These are phyloP conservation scores for Hylyphantes graminicola DNA, from an alignment of 1,140 invertebrate genomes.

Conservation along the genomic window DNA sequence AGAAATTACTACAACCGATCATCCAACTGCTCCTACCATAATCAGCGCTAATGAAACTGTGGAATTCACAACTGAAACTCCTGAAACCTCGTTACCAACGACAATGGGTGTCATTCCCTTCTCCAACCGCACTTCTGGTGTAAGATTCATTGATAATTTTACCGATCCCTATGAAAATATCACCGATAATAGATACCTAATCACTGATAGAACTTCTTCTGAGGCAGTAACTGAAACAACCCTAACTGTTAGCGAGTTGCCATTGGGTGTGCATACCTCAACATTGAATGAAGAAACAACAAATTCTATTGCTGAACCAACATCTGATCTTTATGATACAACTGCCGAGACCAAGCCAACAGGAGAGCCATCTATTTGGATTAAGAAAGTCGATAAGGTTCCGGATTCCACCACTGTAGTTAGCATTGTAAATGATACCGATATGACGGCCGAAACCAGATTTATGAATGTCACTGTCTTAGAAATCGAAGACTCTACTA, in stretches of 20 bases:
- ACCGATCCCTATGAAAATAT: not conserved
- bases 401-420: not conserved
- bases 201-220: constrained; percentile 3
- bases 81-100: not conserved
- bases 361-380: not conserved
- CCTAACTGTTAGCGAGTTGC: not conserved
- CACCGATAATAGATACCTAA: not conserved
- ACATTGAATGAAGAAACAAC: not conserved
- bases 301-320: not conserved
- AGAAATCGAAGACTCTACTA: too few species aligned
- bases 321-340: not conserved
- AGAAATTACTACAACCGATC: not conserved
- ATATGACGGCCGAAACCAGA: not conserved
- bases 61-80: constrained; percentile 1
- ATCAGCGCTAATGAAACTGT: not conserved
- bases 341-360: not conserved
- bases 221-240: not conserved
- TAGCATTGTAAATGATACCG: not conserved
- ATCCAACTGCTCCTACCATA: not conserved
- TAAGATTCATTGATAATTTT: constrained; percentile 35
- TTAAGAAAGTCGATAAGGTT: not conserved
- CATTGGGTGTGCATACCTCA: not conserved
- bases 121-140: constrained; percentile 33
- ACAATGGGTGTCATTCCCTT: not conserved
- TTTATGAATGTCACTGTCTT: too few species aligned